A percentile compares a stretch with the other conserved stretches of the same genome.
Evolutionary conservation across 2,113 vertebrate species (phyloP).

Genomic region (Tonatia bakeri): DNA sequence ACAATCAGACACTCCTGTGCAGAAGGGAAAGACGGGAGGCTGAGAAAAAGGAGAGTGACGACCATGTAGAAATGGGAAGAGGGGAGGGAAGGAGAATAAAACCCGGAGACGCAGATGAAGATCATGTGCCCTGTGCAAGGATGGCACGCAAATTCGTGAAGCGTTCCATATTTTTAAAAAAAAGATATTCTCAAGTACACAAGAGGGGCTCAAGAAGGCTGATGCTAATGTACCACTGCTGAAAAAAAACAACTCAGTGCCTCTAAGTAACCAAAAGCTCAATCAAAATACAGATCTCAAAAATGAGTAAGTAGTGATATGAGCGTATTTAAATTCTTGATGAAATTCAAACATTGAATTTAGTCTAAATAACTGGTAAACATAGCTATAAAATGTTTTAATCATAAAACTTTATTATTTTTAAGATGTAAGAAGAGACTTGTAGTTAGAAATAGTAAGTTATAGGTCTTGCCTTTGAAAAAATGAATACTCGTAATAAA

Average conservation of each 20-base stretch:
- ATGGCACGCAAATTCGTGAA: too few relatives aligned
- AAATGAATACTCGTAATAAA: neutral
- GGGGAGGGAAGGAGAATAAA: neutral
- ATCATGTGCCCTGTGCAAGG: neutral
- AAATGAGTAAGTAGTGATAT: neutral
- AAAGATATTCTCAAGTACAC: neutral
- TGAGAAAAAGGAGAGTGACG: neutral
- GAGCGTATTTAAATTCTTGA: neutral
- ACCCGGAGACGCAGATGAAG: neutral
- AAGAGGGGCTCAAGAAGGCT: neutral
- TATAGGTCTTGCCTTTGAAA: neutral
- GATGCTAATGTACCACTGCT: neutral
- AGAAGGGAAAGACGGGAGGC: neutral
- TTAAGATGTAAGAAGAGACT: neutral
- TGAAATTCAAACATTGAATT: neutral
- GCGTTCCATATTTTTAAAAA: too few relatives aligned
- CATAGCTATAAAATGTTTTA: neutral
- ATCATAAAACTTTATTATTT: neutral
- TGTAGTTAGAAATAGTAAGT: neutral
- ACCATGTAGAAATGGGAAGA: neutral
- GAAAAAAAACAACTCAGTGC: neutral
- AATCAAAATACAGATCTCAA: neutral
- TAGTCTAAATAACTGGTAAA: neutral
- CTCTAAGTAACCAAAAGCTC: neutral
- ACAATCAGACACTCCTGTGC: neutral